Evolutionary conservation across 2,797 vertebrate species (phyloP).

Genomic region (Propithecus perrieri): DNA sequence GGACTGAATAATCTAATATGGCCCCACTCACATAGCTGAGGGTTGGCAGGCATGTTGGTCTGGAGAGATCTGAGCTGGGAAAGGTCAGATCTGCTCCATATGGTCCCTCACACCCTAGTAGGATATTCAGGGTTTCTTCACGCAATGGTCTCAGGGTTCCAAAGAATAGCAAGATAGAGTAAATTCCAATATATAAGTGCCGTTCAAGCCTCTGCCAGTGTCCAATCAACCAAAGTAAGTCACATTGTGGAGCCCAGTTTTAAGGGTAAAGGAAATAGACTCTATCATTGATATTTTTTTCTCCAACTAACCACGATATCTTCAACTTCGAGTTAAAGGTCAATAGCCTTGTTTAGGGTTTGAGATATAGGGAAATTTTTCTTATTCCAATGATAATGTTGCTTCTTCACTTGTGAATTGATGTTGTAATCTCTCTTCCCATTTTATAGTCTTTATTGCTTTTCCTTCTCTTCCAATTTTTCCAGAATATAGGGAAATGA

Average conservation of each 20-base stretch:
- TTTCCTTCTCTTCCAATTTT: conserved; percentile 18
- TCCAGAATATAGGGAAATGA: neutral
- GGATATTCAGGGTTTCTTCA: neutral
- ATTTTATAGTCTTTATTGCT: neutral
- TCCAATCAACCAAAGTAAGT: neutral
- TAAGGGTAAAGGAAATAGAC: neutral
- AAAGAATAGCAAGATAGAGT: neutral
- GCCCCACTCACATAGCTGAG: neutral
- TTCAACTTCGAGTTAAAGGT: neutral
- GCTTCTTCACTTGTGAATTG: neutral
- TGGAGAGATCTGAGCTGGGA: neutral
- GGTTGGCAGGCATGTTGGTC: neutral
- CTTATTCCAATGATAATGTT: neutral
- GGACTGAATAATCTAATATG: neutral
- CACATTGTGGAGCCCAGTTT: neutral
- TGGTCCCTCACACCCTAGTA: neutral
- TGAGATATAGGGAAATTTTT: neutral
- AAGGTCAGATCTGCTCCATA: neutral
- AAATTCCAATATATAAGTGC: neutral
- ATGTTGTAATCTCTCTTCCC: neutral
- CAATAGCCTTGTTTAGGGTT: neutral
- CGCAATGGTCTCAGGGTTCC: neutral
- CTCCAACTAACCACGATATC: neutral
- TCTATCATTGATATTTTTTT: neutral
- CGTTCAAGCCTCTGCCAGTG: neutral